Conservation (phyloP, 2,888 invertebrate genomes). For the Chrysolina americana region DNA sequence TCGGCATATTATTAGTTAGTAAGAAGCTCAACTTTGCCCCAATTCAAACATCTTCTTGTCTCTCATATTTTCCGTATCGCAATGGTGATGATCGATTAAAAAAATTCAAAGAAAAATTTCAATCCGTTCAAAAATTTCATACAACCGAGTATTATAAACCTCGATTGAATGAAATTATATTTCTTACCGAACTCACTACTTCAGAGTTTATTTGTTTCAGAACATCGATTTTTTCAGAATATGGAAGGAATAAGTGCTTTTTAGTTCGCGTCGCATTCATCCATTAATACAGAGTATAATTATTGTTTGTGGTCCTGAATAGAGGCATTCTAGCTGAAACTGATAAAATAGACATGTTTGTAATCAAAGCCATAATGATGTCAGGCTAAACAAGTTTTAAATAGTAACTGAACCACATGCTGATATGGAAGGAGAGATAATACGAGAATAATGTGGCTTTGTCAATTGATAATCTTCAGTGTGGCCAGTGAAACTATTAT, state of each 20-base stretch:
- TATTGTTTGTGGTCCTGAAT: conserved; percentile 36
- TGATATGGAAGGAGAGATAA: conserved; percentile 7
- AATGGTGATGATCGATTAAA: too few species aligned
- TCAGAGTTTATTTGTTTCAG: not conserved
- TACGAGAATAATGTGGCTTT: conserved; percentile 5
- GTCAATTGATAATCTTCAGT: not conserved
- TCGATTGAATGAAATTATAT: not conserved
- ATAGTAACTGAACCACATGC: conserved; percentile 16
- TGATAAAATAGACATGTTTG: conserved; percentile 37
- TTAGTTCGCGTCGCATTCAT: conserved; percentile 25
- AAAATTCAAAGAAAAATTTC: too few species aligned
- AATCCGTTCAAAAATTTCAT: too few species aligned
- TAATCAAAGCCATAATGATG: conserved; percentile 38
- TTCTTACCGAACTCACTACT: not conserved
- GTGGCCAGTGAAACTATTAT: too few species aligned
- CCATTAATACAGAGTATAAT: conserved; percentile 31
- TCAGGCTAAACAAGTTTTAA: conserved; percentile 32
- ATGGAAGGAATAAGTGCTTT: conserved; percentile 2
- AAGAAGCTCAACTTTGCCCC: too few species aligned
- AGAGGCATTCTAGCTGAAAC: conserved; percentile 35
- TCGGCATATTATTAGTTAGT: too few species aligned
- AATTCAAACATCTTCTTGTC: too few species aligned
- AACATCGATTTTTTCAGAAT: not conserved
- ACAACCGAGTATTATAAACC: too few species aligned
- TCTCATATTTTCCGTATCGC: too few species aligned